A percentile compares a stretch with the other conserved stretches of the same genome.
Conservation (phyloP, 2,113 vertebrate species). For the Micromys minutus region DNA sequence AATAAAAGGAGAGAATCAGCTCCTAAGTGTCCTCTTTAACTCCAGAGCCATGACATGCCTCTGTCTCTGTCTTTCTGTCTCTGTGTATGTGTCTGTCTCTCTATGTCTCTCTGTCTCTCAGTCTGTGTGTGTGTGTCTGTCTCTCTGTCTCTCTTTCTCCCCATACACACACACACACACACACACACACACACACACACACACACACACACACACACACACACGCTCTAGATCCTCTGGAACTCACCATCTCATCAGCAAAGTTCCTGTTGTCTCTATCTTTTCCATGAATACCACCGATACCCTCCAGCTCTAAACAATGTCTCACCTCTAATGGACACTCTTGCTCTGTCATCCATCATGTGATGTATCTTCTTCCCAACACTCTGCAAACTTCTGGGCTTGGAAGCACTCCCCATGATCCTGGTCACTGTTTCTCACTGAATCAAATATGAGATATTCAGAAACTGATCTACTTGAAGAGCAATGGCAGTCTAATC, state of each 20-base stretch:
- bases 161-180: too few relatives aligned
- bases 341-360: too few relatives aligned
- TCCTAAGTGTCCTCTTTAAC: not conserved
- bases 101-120: too few relatives aligned
- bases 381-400: not conserved
- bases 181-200: too few relatives aligned
- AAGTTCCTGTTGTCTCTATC: not conserved
- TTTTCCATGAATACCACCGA: not conserved
- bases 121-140: too few relatives aligned
- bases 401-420: not conserved
- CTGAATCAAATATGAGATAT: conserved; percentile 10
- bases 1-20: not conserved
- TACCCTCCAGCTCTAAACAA: not conserved
- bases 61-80: not conserved
- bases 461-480: not conserved
- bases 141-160: not conserved
- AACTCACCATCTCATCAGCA: not conserved
- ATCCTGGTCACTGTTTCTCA: not conserved
- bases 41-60: not conserved
- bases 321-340: not conserved
- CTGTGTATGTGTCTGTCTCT: too few relatives aligned
- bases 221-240: not conserved
- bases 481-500: not conserved
- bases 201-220: too few relatives aligned
- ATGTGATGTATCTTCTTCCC: not conserved